Evolutionary conservation across 2,797 vertebrate species (phyloP), one percentile per base, ranked within the genome.

Genomic region (Arnoldichthys spilopterus): DNA sequence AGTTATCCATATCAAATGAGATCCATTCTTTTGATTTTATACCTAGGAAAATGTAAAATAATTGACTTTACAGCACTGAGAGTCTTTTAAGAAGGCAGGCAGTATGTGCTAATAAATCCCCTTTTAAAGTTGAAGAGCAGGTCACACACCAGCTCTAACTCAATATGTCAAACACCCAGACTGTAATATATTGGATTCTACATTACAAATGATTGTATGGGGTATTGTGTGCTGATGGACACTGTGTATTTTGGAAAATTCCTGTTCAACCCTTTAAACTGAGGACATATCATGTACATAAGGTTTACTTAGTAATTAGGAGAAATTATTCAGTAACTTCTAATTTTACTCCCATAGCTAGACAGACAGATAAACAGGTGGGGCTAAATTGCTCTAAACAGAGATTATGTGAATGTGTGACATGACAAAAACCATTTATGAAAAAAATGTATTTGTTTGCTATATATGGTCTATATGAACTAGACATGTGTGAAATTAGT

Each of bases 1-100:
- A 75, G 77, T 58, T 85, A 83, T 75, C 83, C 79, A 83, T 82
- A 81, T 79, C 80, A 81, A 85, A 86, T 85, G 59, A 86, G 78
- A 74, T 79, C 34, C 76, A 69, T 69, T 61, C 82, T 80, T 86
- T 83, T 81, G 71, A 80, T 75, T 84, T 67, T 71, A 71, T 47
- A 82, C 73, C 71, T 76, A 69, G 72, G 61, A 87, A 83, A 86
- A 74, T 84, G 74, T 72, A 70, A 69, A 81, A 72, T 81, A 85
- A 83, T 81, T 82, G 70, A 84, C 80, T 66, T 62, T 20, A 56
- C 37, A 28, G 56, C 78, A 83, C 74, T 77, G 70, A 75, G 59
- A 83, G 62, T 72, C 30, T 37, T 74, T 78, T 74, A 72, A 49
- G 68, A 76, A 72, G 63, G 32, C 66, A 81, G 71, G 51, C 43